A percentile compares a stretch with the other conserved stretches of the same genome.
These are phyloP conservation scores for Zapus hudsonius DNA, from an alignment of 2,113 vertebrate species.

Conservation along the genomic window DNA sequence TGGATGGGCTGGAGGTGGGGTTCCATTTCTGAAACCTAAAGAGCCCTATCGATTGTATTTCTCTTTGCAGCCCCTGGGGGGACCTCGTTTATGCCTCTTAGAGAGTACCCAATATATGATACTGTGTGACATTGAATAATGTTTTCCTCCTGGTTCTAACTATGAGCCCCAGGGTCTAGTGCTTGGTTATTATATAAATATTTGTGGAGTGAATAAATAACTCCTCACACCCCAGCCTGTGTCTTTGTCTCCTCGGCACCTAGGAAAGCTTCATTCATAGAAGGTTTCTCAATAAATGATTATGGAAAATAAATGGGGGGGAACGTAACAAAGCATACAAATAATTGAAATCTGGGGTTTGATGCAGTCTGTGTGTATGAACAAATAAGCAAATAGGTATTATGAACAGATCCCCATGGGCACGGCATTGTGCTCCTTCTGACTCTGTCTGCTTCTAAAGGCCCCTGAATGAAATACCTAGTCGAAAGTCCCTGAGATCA, in stretches of 20 bases:
- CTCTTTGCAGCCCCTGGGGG: not conserved
- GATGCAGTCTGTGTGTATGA: slow-evolving; percentile 34
- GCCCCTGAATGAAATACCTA: slow-evolving; percentile 77
- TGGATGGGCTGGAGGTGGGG: not conserved
- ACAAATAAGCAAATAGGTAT: slow-evolving; percentile 60
- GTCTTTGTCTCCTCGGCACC: slow-evolving; percentile 45
- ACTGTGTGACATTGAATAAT: slow-evolving; percentile 52
- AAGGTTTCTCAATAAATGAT: slow-evolving; percentile 20
- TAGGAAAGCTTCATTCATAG: not conserved
- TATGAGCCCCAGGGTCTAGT: slow-evolving; percentile 26
- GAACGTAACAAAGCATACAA: slow-evolving; percentile 10
- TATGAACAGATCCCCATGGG: slow-evolving; percentile 64
- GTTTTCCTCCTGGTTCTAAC: not conserved
- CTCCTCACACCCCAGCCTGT: not conserved
- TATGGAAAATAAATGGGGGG: slow-evolving; percentile 20
- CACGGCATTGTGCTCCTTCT: not conserved
- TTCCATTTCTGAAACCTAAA: slow-evolving; percentile 6
- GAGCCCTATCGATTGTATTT: not conserved
- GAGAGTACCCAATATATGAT: not conserved
- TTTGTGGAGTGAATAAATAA: slow-evolving; percentile 24
- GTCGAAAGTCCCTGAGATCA: slow-evolving; percentile 69
- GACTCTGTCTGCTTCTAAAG: slow-evolving; percentile 67
- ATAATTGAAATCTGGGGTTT: slow-evolving; percentile 35
- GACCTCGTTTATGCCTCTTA: slow-evolving; percentile 46
- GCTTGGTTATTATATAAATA: slow-evolving; percentile 8